Conservation (phyloP, 2,113 vertebrate species). For the Emydura subglobosa region DNA sequence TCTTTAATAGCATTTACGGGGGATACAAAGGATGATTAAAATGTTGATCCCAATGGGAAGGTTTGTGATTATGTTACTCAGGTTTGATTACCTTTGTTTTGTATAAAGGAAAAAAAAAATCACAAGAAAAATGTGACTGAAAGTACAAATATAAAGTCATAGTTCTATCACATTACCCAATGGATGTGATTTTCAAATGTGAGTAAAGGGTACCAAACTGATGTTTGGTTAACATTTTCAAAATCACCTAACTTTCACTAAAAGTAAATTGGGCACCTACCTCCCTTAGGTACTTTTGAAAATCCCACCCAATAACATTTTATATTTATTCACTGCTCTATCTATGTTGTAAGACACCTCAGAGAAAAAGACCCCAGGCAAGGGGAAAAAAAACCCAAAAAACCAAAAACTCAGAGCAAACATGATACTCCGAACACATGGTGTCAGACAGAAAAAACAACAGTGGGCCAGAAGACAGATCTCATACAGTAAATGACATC, state of each 20-base stretch:
- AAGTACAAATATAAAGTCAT: conserved; percentile 2
- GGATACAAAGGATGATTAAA: conserved; percentile 39
- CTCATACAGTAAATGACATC: neutral
- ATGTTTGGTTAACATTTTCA: neutral
- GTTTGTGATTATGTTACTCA: neutral
- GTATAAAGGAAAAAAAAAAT: conserved; percentile 12
- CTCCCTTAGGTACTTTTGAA: neutral
- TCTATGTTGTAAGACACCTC: neutral
- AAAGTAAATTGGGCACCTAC: neutral
- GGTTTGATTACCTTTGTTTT: conserved; percentile 20
- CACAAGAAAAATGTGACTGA: neutral
- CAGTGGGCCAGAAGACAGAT: neutral
- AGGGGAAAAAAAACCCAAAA: neutral
- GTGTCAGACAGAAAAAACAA: neutral
- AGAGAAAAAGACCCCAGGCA: neutral
- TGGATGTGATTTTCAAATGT: neutral
- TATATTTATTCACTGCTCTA: too few species aligned
- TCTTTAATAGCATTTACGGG: conserved; percentile 14
- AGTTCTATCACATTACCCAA: neutral
- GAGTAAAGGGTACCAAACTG: neutral
- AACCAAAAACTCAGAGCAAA: neutral
- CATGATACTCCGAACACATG: neutral
- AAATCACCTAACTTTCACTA: neutral
- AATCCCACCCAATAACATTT: neutral
- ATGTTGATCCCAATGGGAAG: neutral